Base-by-base conservation (phyloP, 2,113 vertebrate genomes). In the Ictalurus furcatus region DNA sequence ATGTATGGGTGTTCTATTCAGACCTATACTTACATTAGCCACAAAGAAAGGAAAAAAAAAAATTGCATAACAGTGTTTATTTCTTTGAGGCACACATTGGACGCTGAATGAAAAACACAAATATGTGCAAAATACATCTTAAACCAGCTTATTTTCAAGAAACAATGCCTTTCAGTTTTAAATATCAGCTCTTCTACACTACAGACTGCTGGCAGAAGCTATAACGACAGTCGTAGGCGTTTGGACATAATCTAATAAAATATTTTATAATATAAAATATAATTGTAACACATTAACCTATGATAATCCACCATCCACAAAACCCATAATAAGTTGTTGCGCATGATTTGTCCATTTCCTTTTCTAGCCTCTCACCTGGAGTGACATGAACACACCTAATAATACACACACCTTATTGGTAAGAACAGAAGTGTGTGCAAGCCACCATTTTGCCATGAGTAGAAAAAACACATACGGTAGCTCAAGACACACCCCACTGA, bases 401-500 rank as follows among this genome's bases (percentile, higher is more conserved):
- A 82, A 37, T 8, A 13, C 71, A 52, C 71, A 85, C 83, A 89
- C 88, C 88, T 85, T 30, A 85, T 28, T 52, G 6, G 6, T 17
- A 85, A 61, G 44, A 19, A 5, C 14, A 30, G 71, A 44, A 85
- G 44, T 54, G 11, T 65, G 83, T 76, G 54, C 52, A 78, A 63
- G 81, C 67, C 37, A 59, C 81, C 54, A 65, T 88, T 88, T 74
- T 74, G 58, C 82, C 58, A 76, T 12, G 28, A 30, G 34, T 76
- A n/a, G 40, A 85, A 21, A 61, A 78, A 63, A 30, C 2, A 12
- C 11, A 17, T 30, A 63, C 28, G 11, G 59, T n/a, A 89, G 63
- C 61, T 30, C n/a, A 25, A 23, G 74, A 89, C 84, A 89, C 84
- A 85, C 88, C 88, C 84, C 48, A 44, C 34, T 59, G 84, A 89